Base-by-base conservation (phyloP, 2,888 invertebrate genomes). In the Andrena bucephala region DNA sequence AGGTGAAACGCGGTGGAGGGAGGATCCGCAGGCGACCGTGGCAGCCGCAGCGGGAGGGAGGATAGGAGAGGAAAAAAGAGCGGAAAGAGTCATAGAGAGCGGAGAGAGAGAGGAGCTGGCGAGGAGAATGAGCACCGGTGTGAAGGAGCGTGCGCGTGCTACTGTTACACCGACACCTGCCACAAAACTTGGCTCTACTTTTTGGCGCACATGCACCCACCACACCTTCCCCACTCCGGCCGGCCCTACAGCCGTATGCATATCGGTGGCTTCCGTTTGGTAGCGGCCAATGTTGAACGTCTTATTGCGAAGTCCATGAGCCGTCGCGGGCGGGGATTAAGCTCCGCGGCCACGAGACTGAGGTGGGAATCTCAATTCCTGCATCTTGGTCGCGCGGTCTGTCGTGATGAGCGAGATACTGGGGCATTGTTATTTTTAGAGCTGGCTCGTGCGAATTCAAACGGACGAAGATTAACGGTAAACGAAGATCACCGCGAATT, bases 81-180 rank as follows among this genome's bases (percentile, higher is more conserved):
- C 33, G 74, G 29, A 29, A 60, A 36, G 66, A 68, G 73, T 71
- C 66, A 16, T 65, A 54, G 69, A 77, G 62, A 57, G 72, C 52
- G 42, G 59, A 74, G 10, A 73, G 54, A 42, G 42, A 4, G 4
- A 68, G 72, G 42, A 16, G 42, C n/a, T 42, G 66, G 65, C 33
- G 68, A 70, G 67, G 75, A 77, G 81, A 82, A 71, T 84, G 81
- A 83, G 76, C 66, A 62, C 76, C 83, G 80, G 87, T 83, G 85
- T 69, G 83, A 83, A 88, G 81, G 89, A 88, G 89, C 87, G 91
- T 87, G 87, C 91, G 89, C 90, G 90, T 91, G 88, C 89, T 89
- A 87, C 89, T 87, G 86, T 89, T 89, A 87, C 80, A 83, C 85
- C 85, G 87, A 80, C 90, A 90, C 89, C 91, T 91, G 91, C 91